These are phyloP conservation scores for Crotalus viridis DNA, from an alignment of 2,113 vertebrate genomes.

Conservation along the genomic window DNA sequence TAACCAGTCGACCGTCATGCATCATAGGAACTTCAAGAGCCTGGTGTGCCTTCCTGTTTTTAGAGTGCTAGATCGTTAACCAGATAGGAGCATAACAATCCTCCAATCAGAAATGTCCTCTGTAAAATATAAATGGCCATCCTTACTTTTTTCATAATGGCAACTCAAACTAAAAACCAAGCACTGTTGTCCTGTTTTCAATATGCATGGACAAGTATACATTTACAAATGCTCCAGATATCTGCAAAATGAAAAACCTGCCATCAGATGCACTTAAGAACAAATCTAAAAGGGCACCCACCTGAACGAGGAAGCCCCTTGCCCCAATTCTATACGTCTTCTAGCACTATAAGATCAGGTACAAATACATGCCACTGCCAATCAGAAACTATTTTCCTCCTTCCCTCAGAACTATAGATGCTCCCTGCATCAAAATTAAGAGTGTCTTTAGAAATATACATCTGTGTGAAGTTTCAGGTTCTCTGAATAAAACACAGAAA, in stretches of 20 bases:
- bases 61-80: background rate
- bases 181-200: background rate
- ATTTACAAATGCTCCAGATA: background rate
- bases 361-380: background rate
- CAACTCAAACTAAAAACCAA: background rate
- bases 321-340: background rate
- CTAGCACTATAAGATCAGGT: background rate
- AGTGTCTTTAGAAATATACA: constrained; percentile 35
- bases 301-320: no score
- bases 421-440: constrained; percentile 26
- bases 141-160: background rate
- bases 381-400: background rate
- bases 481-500: constrained; percentile 47
- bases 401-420: constrained; percentile 15
- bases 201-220: no score
- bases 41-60: background rate
- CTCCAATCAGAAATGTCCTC: background rate
- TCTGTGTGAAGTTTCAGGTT: constrained; percentile 18
- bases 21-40: background rate
- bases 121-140: background rate
- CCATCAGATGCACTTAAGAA: background rate
- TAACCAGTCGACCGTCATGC: background rate
- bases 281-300: background rate
- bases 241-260: background rate
- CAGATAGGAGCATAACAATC: background rate